Evolutionary conservation across 2,888 invertebrate species (phyloP), one percentile per base, ranked within the genome.

Genomic region (Lathronympha strigana): DNA sequence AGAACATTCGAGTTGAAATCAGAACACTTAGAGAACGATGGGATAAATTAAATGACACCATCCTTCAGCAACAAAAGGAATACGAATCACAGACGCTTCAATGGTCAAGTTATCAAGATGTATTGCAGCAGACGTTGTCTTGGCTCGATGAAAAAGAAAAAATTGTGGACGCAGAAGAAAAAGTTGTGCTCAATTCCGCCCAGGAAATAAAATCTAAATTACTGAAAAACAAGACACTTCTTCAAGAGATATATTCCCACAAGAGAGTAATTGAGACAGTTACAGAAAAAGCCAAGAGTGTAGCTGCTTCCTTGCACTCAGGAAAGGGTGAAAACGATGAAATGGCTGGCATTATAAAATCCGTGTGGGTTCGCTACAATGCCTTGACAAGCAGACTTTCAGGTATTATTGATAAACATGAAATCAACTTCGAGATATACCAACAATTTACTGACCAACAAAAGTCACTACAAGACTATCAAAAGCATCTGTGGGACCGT

Each of bases 261-360:
- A 98, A 98, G 82, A 93, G 98, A 72, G 95, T 98, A 4, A 95
- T 98, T 45, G 98, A 98, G 88, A 95, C 96, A 4, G 95, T 98
- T 1, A 95, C 96, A 6, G 98, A 98, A 78, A 98, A 98, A 84
- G 97, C 97, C 0, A 95, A 95, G 72, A 93, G 93, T 17, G 93
- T 95, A 2, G 92, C 95, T 57, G 92, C 94, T 70, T 93, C 92
- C 49, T 88, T 93, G 38, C 91, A 93, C 74, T 88, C 90, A 9
- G 93, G 91, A 40, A 93, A 93, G 78, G 93, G 91, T 33, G 93
- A 93, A 71, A 91, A 84, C 50, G 88, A 93, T 31, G 95, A 96
- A 80, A 94, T 96, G 71, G 93, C 94, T 71, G 92, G 94, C 23
- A 95, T 94, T 19, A 94, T 97, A 9, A 93, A 94, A 69, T 95